phyloP scores from a whole-genome alignment of 2,888 invertebrate species.

The Trypoxylon attenuatum region DNA sequence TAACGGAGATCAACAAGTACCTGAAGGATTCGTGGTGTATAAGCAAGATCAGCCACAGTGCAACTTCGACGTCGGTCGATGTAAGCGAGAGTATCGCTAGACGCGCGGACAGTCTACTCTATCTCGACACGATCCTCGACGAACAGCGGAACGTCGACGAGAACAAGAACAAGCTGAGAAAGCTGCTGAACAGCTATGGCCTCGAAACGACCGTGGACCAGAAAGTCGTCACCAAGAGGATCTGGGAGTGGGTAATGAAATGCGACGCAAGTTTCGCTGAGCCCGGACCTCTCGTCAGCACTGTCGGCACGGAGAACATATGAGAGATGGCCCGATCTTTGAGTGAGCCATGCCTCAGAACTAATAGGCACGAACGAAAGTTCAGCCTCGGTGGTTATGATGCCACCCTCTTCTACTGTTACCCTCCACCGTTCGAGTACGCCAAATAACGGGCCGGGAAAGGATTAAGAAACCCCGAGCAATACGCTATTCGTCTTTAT shows the following conservation, averaged over 20 bases:
- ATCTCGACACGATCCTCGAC: slow-evolving; percentile 74
- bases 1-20: slow-evolving; percentile 79
- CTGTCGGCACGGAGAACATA: slow-evolving; percentile 61
- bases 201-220: slow-evolving; percentile 81
- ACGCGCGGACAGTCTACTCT: slow-evolving; percentile 76
- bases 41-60: slow-evolving; percentile 75
- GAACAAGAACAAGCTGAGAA: slow-evolving; percentile 76
- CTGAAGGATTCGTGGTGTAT: slow-evolving; percentile 79
- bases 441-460: background rate
- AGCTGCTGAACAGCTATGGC: slow-evolving; percentile 78
- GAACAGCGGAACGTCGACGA: slow-evolving; percentile 77
- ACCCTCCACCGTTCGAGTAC: background rate
- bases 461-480: background rate
- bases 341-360: slow-evolving; percentile 64
- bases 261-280: slow-evolving; percentile 75
- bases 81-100: slow-evolving; percentile 65
- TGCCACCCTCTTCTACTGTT: background rate
- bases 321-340: slow-evolving; percentile 64
- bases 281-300: slow-evolving; percentile 54
- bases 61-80: slow-evolving; percentile 76
- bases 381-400: slow-evolving; percentile 50
- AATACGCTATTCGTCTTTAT: background rate
- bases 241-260: slow-evolving; percentile 82
- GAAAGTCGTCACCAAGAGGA: slow-evolving; percentile 78
- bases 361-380: slow-evolving; percentile 43